Base-by-base conservation (phyloP, 2,797 vertebrate species). In the Aratinga solstitialis region DNA sequence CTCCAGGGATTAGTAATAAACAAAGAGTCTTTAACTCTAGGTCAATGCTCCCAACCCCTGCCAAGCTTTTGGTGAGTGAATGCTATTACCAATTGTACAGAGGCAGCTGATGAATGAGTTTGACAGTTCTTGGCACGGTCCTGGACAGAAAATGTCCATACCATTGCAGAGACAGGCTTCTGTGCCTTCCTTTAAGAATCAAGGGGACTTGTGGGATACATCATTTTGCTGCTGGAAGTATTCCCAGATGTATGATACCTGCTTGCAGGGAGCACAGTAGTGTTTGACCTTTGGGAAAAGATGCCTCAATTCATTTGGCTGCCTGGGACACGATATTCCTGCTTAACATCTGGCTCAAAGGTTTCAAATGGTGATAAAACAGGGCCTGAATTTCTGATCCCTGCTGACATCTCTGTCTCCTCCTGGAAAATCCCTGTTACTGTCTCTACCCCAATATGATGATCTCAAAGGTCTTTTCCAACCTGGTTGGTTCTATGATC, bases 11-110 rank as follows among this genome's bases (percentile, higher is more conserved):
- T 97, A 97, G 86, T 27, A 3, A 73, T 5, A 21, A 91, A 97
- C 96, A 97, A 97, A 97, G 93, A 87, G 94, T 90, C 90, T 97
- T 97, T 96, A 96, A 90, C 93, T 95, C 94, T 95, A 95, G 96
- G 94, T 97, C 95, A 96, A 21, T 89, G 95, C 93, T 90, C 86
- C 32, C 14, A 95, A 76, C 30, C 80, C n/a, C 77, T 93, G 95
- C 95, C 95, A 96, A 90, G 93, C 88, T 93, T 16, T 92, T 93
- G 96, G 93, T 2, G 26, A 91, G 50, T 45, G 83, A 93, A 82
- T 61, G 63, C 77, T 93, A 63, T 73, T 87, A 56, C 90, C 74
- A 68, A 90, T 79, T 89, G 88, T 67, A 59, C 74, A 80, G 89
- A 38, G 56, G 87, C 87, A 88, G 90, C 92, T 90, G 93, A 90